Evolutionary conservation across 1,140 invertebrate species (phyloP).

Genomic region (Oncopodura yosiiana): DNA sequence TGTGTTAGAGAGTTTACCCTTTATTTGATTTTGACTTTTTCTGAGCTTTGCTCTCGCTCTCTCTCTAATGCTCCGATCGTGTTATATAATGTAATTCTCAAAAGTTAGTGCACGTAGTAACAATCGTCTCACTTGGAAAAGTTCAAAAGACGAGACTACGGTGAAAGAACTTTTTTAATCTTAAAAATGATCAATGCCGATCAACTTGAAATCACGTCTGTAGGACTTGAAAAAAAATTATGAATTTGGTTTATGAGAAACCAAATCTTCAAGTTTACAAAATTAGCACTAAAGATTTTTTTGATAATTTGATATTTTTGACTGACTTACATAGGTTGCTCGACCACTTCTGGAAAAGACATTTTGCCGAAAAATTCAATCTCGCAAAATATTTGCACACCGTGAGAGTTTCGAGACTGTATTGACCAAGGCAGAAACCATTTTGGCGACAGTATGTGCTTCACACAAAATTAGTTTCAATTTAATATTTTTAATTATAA

Average conservation of each 20-base stretch:
- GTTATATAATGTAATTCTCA: too few relatives aligned
- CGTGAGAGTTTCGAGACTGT: conserved; percentile 83
- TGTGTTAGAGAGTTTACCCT: neutral
- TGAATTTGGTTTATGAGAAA: too few relatives aligned
- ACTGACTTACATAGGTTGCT: conserved; percentile 48
- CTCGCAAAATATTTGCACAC: conserved; percentile 80
- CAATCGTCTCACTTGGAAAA: too few relatives aligned
- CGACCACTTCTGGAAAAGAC: conserved; percentile 77
- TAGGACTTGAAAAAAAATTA: too few relatives aligned
- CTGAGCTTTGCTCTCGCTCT: neutral
- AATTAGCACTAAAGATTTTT: too few relatives aligned
- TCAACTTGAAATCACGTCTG: too few relatives aligned
- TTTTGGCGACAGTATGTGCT: conserved; percentile 62
- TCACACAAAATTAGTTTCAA: neutral
- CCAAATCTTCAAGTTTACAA: too few relatives aligned
- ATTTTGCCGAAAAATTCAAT: conserved; percentile 85
- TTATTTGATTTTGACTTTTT: neutral
- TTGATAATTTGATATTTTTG: neutral
- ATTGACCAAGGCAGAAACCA: conserved; percentile 77
- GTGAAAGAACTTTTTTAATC: too few relatives aligned
- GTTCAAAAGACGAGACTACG: too few relatives aligned
- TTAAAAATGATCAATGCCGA: too few relatives aligned
- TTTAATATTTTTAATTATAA: neutral
- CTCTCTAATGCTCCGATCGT: neutral
- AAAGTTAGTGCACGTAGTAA: too few relatives aligned